Percentiles rank a stretch among this genome's conserved stretches.
Conservation (phyloP, 2,888 invertebrate genomes). For the Philhelius pedissequus region DNA sequence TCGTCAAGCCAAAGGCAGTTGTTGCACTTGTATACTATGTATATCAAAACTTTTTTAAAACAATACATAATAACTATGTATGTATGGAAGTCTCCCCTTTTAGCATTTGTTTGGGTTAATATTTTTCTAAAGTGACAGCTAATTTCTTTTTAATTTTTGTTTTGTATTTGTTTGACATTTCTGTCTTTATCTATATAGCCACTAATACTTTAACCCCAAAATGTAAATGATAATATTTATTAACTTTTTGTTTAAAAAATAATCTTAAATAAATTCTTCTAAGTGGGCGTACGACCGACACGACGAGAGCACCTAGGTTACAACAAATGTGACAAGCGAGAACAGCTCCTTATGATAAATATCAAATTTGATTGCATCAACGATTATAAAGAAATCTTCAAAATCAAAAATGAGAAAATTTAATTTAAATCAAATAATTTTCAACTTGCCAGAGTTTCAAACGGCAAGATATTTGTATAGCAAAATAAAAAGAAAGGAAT, state of each 20-base stretch:
- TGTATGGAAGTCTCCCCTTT: constrained; percentile 27
- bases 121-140: not conserved
- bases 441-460: not conserved
- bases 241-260: constrained; percentile 15
- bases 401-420: constrained; percentile 3
- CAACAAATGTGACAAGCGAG: constrained; percentile 52
- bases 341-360: constrained; percentile 53
- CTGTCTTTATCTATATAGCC: constrained; percentile 38
- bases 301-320: constrained; percentile 23
- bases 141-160: constrained; percentile 35
- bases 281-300: no score
- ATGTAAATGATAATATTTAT: constrained; percentile 45
- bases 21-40: not conserved
- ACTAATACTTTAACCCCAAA: constrained; percentile 51
- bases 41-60: constrained; percentile 16
- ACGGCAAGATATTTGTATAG: not conserved
- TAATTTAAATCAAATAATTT: constrained; percentile 49
- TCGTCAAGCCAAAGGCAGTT: constrained; percentile 18
- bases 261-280: constrained; percentile 17
- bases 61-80: constrained; percentile 4
- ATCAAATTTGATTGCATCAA: constrained; percentile 60
- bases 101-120: constrained; percentile 5
- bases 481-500: not conserved
- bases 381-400: constrained; percentile 24
- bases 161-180: constrained; percentile 58